Conservation (phyloP, 1,140 invertebrate genomes). For the Drosophila navojoa region DNA sequence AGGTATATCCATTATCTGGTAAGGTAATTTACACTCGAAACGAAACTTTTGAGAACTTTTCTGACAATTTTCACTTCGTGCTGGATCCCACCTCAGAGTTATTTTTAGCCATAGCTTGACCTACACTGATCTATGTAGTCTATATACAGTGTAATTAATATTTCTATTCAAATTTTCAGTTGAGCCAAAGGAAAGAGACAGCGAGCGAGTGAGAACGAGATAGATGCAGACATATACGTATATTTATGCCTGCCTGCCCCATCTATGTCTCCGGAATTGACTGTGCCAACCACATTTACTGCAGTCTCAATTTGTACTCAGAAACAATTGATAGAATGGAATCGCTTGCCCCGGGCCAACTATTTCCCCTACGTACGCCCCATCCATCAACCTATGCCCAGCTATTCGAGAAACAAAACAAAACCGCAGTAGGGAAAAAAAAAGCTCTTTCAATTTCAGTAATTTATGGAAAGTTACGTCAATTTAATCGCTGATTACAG, state of each 20-base stretch:
- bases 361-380: not conserved
- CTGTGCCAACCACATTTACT: not conserved
- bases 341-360: not conserved
- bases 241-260: not conserved
- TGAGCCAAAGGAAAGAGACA: not conserved
- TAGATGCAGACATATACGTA: not conserved
- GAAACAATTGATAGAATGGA: constrained; percentile 32
- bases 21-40: no score
- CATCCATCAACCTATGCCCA: not conserved
- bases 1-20: not conserved
- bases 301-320: not conserved
- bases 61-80: no score
- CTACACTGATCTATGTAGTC: constrained; percentile 6
- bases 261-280: constrained; percentile 2
- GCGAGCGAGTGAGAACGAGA: not conserved
- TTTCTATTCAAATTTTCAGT: no score
- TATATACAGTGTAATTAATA: not conserved
- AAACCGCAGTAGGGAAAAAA: no score
- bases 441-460: constrained; percentile 34
- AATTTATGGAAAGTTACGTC: constrained; percentile 33
- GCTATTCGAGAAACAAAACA: not conserved
- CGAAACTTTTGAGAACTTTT: no score
- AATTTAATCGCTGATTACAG: constrained; percentile 49
- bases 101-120: constrained; percentile 10
- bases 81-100: no score